phyloP scores from a whole-genome alignment of 1,140 invertebrate species.

The Eciton burchellii region DNA sequence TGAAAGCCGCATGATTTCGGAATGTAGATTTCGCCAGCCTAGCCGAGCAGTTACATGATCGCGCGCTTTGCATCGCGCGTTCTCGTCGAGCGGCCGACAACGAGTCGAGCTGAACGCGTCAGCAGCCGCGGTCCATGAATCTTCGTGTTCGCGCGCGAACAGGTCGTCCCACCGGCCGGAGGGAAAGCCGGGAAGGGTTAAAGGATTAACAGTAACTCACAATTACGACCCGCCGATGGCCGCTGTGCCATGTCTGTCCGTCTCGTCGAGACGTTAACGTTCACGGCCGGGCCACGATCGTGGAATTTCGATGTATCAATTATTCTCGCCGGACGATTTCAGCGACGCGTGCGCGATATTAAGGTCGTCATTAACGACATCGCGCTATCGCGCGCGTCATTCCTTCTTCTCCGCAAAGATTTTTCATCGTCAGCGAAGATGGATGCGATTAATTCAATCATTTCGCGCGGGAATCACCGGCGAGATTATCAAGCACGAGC shows the following conservation, averaged over 20 bases:
- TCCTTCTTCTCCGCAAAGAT: not conserved
- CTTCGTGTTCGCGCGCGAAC: constrained; percentile 21
- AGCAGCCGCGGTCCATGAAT: constrained; percentile 47
- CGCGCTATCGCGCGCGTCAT: no score
- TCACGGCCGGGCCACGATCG: constrained; percentile 57
- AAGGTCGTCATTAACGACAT: no score
- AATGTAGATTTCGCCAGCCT: constrained; percentile 7
- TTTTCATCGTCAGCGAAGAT: no score
- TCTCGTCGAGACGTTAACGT: constrained; percentile 67
- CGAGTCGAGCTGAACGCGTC: constrained; percentile 20
- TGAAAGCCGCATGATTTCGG: not conserved
- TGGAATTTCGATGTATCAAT: constrained; percentile 65
- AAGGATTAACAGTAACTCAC: constrained; percentile 71
- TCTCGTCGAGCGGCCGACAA: constrained; percentile 51
- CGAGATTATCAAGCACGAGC: not conserved
- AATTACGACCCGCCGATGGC: constrained; percentile 64
- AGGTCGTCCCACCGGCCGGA: not conserved
- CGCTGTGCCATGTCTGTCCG: constrained; percentile 55
- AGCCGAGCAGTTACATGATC: not conserved
- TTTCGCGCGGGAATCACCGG: no score
- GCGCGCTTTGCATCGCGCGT: constrained; percentile 38
- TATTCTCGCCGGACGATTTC: constrained; percentile 40
- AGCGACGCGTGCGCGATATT: no score
- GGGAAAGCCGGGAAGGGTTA: constrained; percentile 67
- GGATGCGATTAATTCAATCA: no score